Conservation (phyloP, 2,888 invertebrate genomes). For the Piscicola geometra region DNA sequence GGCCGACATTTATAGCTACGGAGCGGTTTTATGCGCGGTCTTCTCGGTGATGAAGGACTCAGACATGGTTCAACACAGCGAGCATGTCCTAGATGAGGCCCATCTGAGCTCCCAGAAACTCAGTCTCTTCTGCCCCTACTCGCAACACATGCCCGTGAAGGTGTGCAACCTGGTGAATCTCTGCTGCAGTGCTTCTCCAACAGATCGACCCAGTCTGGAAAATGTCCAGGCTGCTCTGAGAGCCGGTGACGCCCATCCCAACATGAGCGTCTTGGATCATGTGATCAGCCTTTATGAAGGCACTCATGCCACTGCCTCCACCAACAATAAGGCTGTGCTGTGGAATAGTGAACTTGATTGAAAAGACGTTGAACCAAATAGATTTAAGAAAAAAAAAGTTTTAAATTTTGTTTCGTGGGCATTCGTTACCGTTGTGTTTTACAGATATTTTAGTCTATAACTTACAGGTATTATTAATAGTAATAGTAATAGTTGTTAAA, state of each 20-base stretch:
- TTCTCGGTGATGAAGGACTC: constrained; percentile 38
- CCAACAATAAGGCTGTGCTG: too few relatives aligned
- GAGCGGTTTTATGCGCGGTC: constrained; percentile 48
- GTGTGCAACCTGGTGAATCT: constrained; percentile 24
- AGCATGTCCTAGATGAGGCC: neutral
- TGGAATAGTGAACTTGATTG: too few relatives aligned
- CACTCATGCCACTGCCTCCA: too few relatives aligned
- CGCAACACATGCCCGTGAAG: constrained; percentile 8
- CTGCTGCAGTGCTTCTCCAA: neutral
- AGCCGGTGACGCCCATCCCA: neutral
- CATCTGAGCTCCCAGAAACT: neutral
- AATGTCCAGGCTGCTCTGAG: neutral
- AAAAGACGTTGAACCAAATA: too few relatives aligned
- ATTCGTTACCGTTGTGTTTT: too few relatives aligned
- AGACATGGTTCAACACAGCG: neutral
- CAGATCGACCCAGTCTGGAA: constrained; percentile 13
- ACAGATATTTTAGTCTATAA: too few relatives aligned
- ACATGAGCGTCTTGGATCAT: constrained; percentile 27
- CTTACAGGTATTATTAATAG: too few relatives aligned
- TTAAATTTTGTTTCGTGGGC: too few relatives aligned
- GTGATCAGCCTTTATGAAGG: constrained; percentile 25
- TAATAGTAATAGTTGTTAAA: too few relatives aligned
- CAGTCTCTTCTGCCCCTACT: neutral
- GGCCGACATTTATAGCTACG: constrained; percentile 50
- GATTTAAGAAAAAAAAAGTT: too few relatives aligned